phyloP scores from a whole-genome alignment of 2,113 vertebrate species.

The Corapipo altera region DNA sequence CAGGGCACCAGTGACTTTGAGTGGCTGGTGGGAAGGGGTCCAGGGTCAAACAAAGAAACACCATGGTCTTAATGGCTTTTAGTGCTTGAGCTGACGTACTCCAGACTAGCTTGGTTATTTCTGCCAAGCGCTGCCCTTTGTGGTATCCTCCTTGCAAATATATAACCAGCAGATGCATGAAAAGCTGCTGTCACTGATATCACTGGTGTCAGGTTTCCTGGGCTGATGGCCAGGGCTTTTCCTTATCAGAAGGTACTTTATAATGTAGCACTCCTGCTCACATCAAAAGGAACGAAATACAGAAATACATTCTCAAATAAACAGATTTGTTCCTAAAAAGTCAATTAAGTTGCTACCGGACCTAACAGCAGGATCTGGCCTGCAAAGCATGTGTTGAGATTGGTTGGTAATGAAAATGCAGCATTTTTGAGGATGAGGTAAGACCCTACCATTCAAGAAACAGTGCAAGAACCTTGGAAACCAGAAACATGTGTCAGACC shows the following conservation, averaged over 20 bases:
- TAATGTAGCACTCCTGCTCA: background rate
- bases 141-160: background rate
- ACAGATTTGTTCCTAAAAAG: background rate
- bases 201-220: background rate
- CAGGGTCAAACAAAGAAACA: background rate
- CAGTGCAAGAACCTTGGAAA: background rate
- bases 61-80: fast-evolving
- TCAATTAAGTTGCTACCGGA: background rate
- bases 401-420: background rate
- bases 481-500: fast-evolving
- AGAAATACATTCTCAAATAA: background rate
- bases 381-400: background rate
- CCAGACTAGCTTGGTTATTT: background rate
- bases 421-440: background rate
- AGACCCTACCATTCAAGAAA: background rate
- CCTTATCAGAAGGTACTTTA: background rate
- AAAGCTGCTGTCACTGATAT: background rate
- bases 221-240: background rate
- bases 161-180: background rate
- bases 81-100: background rate
- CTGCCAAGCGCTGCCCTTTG: background rate
- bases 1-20: background rate
- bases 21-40: background rate
- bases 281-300: background rate
- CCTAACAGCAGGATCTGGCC: background rate